A percentile compares a stretch with the other conserved stretches of the same genome.
These are phyloP conservation scores for Cryptoblepharus egeriae DNA, from an alignment of 2,797 vertebrate species.

Conservation along the genomic window DNA sequence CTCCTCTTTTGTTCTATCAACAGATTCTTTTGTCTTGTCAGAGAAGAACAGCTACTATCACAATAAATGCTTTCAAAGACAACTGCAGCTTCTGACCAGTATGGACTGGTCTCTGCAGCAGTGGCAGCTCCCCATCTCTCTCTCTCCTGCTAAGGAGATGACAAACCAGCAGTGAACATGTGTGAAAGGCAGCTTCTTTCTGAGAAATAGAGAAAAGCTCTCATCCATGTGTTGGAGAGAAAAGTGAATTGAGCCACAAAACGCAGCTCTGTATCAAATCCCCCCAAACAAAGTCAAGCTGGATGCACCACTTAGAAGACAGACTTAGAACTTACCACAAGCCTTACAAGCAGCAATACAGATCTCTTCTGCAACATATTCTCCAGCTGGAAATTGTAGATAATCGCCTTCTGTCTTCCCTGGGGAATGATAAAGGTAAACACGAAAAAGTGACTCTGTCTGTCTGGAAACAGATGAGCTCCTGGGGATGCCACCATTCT, in stretches of 20 bases:
- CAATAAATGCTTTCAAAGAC: slow-evolving; percentile 1
- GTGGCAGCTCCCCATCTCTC: neutral
- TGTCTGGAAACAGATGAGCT: slow-evolving; percentile 58
- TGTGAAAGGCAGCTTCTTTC: neutral
- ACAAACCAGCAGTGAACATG: neutral
- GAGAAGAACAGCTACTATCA: neutral
- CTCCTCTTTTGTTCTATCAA: neutral
- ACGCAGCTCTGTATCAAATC: neutral
- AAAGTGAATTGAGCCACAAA: neutral
- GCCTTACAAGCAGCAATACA: slow-evolving; percentile 88
- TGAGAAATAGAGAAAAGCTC: neutral
- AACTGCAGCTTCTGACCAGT: neutral
- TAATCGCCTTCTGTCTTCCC: slow-evolving; percentile 72
- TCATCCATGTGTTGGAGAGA: neutral
- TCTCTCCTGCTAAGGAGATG: too few species aligned
- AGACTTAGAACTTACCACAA: slow-evolving; percentile 82
- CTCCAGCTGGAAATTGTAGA: slow-evolving; percentile 83
- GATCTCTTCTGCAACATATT: slow-evolving; percentile 91
- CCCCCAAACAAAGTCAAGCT: neutral
- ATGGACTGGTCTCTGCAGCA: neutral
- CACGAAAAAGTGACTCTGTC: slow-evolving; percentile 76
- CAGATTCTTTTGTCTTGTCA: neutral
- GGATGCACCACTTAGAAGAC: neutral
- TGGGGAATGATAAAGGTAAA: slow-evolving; percentile 86
- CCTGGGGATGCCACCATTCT: slow-evolving; percentile 72